These are phyloP conservation scores for Corydoras sp. DNA, from an alignment of 2,113 vertebrate species.

Conservation along the genomic window DNA sequence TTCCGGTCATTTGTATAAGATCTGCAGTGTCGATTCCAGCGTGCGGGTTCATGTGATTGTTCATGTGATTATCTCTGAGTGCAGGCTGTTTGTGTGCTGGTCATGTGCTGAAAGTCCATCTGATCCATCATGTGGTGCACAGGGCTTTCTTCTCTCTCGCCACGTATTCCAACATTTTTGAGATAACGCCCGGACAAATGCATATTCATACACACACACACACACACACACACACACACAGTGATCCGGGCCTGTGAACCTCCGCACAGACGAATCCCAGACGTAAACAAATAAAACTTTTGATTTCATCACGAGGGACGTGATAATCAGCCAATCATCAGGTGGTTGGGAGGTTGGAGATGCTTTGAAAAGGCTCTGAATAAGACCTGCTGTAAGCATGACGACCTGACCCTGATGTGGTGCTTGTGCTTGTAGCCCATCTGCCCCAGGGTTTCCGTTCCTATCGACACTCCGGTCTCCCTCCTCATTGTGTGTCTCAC, in stretches of 20 bases:
- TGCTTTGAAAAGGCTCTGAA: no score
- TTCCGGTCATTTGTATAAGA: slow-evolving; percentile 5
- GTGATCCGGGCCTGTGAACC: not conserved
- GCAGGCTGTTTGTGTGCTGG: slow-evolving; percentile 27
- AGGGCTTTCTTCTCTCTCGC: slow-evolving; percentile 54
- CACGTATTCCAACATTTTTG: slow-evolving; percentile 23
- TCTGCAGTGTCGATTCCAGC: not conserved
- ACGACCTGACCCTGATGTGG: no score
- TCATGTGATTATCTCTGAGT: slow-evolving; percentile 14
- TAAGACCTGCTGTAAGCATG: no score
- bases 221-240: not conserved
- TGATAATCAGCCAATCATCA: no score
- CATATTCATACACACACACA: slow-evolving; percentile 11
- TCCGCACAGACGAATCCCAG: no score
- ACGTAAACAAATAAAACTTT: no score
- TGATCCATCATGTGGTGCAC: slow-evolving; percentile 64
- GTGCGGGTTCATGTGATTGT: not conserved
- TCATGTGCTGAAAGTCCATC: slow-evolving; percentile 57
- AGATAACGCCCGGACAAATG: slow-evolving; percentile 27
- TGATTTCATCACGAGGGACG: no score
- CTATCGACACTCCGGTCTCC: no score
- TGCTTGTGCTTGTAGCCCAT: no score
- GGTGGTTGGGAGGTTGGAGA: no score
- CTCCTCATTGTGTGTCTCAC: no score
- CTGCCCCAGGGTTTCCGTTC: no score